Evolutionary conservation across 2,113 vertebrate genomes (phyloP).

Genomic region (Alaudala cheleensis): DNA sequence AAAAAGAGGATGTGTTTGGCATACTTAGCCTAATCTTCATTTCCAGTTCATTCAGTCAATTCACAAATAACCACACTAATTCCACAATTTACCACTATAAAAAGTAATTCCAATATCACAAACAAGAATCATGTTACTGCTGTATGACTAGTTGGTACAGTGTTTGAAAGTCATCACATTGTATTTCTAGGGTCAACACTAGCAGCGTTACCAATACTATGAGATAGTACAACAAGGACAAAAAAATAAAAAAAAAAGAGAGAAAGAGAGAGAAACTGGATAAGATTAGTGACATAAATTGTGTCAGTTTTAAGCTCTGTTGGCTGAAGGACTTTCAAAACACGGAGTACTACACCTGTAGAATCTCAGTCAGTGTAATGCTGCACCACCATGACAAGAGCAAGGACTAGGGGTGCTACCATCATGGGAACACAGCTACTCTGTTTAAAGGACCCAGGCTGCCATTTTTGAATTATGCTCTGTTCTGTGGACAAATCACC

Average conservation of each 20-base stretch:
- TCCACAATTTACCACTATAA: background rate
- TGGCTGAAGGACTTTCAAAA: background rate
- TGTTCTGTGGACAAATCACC: background rate
- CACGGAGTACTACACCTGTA: background rate
- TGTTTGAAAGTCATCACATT: background rate
- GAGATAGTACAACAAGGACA: background rate
- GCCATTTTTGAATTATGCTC: background rate
- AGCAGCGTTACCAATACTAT: background rate
- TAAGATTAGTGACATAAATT: background rate
- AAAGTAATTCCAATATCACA: background rate
- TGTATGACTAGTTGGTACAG: background rate
- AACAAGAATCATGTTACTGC: background rate
- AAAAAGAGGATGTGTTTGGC: background rate
- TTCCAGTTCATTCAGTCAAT: background rate
- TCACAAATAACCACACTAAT: background rate
- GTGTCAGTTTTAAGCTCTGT: background rate
- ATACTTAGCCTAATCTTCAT: background rate
- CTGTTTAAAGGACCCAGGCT: background rate
- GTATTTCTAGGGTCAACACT: background rate
- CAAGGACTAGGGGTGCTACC: background rate
- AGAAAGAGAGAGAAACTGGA: background rate
- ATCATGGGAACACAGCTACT: background rate
- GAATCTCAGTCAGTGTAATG: background rate
- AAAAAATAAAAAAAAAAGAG: no score
- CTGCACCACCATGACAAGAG: fast-evolving